Evolutionary conservation across 1,140 invertebrate genomes (phyloP), one percentile per base, ranked within the genome.

Genomic region (Apis cerana): DNA sequence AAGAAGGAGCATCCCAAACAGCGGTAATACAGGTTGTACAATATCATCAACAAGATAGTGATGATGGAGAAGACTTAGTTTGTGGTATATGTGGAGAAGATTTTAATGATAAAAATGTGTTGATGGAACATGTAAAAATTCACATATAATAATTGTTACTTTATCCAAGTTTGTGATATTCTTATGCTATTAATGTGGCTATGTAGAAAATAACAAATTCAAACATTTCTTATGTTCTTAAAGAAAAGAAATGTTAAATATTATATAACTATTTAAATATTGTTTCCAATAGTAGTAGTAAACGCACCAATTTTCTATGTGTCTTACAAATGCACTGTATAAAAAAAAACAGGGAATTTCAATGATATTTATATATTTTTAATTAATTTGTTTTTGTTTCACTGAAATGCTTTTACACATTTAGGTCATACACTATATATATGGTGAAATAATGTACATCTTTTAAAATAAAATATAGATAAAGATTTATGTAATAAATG

Each of bases 41-140:
- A 9, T 91, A 88, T 83, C 79, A 84, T 67, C 79, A 81, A 13
- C 68, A 79, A 3, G 86, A 90, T 5, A 89, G 83, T 8, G 90
- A 94, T 13, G 88, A 85, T 2, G 88, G 75, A 50, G 88, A 88
- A 15, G 90, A 92, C 77, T 83, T 92, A 50, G 80, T 90, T 17
- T 94, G 93, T 72, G 91, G 91, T 13, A 93, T 94, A 77, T 94
- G 93, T 62, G 93, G 92, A 1, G 92, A 93, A 77, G 91, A 92
- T 62, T 94, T 94, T 83, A 80, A 86, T 23, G 89, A 92, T 50
- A 94, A 94, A 84, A 88, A 85, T 64, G 87, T 90, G 50, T 86
- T 94, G 12, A 94, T 93, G 91, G 93, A 93, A 67, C 93, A 94
- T 77, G 92, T 94, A 27, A 94, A 94, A 79, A 91, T 90, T 84